Evolutionary conservation across 1,140 invertebrate species (phyloP), one percentile per base, ranked within the genome.

Genomic region (Ptiloglossa arizonensis): DNA sequence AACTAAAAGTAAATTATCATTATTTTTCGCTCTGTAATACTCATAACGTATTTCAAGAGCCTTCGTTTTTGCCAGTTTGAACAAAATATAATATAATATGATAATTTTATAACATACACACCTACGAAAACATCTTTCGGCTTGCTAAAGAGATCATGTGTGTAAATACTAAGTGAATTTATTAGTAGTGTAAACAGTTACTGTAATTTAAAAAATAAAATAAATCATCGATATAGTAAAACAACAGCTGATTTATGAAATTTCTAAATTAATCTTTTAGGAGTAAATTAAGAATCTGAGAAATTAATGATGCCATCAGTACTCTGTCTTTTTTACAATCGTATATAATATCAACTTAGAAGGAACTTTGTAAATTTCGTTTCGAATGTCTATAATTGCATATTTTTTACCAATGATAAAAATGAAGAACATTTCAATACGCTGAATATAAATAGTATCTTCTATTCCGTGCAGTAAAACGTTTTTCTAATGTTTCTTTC

Each of bases 401-500:
- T 11, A 19, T 63, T 50, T 52, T 5, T 11, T 29, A 6, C 9
- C 15, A 41, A 11, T 41, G 32, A 8, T 73, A 54, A 73, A 63
- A 73, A 60, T 64, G n/a, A 13, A 2, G 15, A 46, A n/a, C 38
- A 41, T 41, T 52, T 52, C 32, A 5, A 22, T n/a, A 32, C 6
- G 32, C 11, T 29, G 54, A 52, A 29, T 44, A 27, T 38, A n/a
- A n/a, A n/a, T n/a, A n/a, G n/a, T n/a, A 41, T 8, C 6, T 56
- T 27, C 35, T 24, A 24, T 35, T 22, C 35, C 9, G 32, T 8
- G 35, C 17, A 27, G 46, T 54, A 24, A 32, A 63, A 54, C 44
- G 59, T 54, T 73, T 73, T 73, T 73, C 70, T 73, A 73, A 73
- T 54, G 70, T 63, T 73, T 73, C 59, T 73, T 63, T 52, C 70